Base-by-base conservation (phyloP, 2,797 vertebrate genomes). In the Macrochelys suwanniensis region DNA sequence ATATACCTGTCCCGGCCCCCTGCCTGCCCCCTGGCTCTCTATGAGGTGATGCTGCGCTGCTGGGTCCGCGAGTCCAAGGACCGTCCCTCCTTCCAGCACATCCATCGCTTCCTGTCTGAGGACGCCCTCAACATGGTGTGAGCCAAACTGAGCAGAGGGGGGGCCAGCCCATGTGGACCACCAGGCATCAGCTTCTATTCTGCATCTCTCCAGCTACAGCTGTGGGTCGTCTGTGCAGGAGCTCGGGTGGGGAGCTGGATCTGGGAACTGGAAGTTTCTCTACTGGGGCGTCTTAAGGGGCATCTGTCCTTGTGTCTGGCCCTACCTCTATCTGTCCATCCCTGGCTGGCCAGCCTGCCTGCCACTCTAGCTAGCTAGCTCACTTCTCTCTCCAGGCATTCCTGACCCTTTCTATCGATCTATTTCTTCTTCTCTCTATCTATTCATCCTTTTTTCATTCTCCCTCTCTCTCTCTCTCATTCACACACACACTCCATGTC, bases 31-130 rank as follows among this genome's bases (percentile, higher is more conserved):
- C 98, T 99, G 95, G 98, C 99, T 87, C 98, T 99, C 85, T 99
- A 99, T 2, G 99, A 99, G 97, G 98, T 99, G 96, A 99, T 99
- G 99, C 96, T 99, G 93, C 98, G 96, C 96, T 99, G 99, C 98
- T 99, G 99, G 99, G 98, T 99, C 97, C 98, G 99, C 92, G 99
- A 99, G 98, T 99, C 99, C 91, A 99, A 99, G 96, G 98, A 99
- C 94, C 98, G 99, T 23, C 99, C 99, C 0, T 98, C 98, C 50
- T 99, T 99, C 78, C 95, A 98, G 89, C 96, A 99, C 97, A 98
- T 99, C 97, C 99, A 99, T 97, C 98, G 98, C 84, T 99, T 99
- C 95, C 98, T 99, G 85, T 98, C 98, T 0, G 99, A 99, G 93
- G 99, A 99, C 6, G 98, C 98, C 12, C 98, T 99, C 98, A 99